Base-by-base conservation (phyloP, 2,888 invertebrate genomes). In the Pristionchus entomophagus region DNA sequence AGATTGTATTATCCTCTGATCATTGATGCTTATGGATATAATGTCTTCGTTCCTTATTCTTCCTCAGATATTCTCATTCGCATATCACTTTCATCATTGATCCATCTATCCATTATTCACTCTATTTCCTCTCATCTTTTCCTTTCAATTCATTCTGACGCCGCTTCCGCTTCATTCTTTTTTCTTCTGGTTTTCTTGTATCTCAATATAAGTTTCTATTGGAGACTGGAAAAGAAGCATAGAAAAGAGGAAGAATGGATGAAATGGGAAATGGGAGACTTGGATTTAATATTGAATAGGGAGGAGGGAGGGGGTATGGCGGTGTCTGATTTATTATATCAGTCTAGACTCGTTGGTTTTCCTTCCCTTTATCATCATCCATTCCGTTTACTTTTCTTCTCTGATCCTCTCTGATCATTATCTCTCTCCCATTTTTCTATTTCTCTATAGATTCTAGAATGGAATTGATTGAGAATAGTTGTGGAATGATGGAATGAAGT, bases 191-290 rank as follows among this genome's bases (percentile, higher is more conserved):
- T 65, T 32, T 32, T n/a, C 17, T 62, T 62, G 8, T 14, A 59
- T 59, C 59, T 59, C 59, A 59, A 59, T 59, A n/a, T 22, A n/a
- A n/a, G 59, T 14, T 59, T 59, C 59, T 59, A 26, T 49, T 81
- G 32, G 17, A 22, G 59, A 26, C 22, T 59, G 14, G 45, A 45
- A 45, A 45, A 45, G 14, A 45, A 45, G 45, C 8, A 45, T 45
- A 45, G 6, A 14, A 6, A 45, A 45, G 45, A 45, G 14, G 45
- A 45, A 14, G 14, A 14, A 45, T 45, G n/a, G n/a, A n/a, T n/a
- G n/a, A n/a, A n/a, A n/a, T n/a, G n/a, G n/a, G n/a, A n/a, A n/a
- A n/a, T n/a, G n/a, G n/a, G n/a, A n/a, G n/a, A n/a, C n/a, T n/a
- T n/a, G n/a, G n/a, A n/a, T n/a, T n/a, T n/a, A n/a, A n/a, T n/a